phyloP scores from a whole-genome alignment of 2,113 vertebrate genomes.

The Mastomys natalensis region DNA sequence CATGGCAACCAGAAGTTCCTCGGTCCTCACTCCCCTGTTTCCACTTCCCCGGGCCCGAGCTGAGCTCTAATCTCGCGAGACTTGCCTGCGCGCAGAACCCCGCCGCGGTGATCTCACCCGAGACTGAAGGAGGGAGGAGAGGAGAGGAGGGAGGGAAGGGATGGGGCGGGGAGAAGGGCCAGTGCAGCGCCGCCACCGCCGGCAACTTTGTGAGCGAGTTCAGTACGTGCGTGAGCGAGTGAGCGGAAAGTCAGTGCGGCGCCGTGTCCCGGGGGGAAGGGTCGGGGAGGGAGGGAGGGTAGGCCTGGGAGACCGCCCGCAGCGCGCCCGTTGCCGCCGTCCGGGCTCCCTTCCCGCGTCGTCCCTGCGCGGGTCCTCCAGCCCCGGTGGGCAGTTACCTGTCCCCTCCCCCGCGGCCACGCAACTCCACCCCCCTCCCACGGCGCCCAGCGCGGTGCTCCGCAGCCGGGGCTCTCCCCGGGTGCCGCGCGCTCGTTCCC shows the following conservation, averaged over 20 bases:
- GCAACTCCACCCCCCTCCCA: neutral
- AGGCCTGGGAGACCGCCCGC: conserved; percentile 16
- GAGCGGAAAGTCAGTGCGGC: conserved; percentile 68
- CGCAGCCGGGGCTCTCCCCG: neutral
- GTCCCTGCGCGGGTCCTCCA: conserved; percentile 16
- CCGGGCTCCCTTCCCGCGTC: conserved; percentile 24
- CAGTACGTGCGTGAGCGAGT: conserved; percentile 72
- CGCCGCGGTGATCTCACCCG: conserved; percentile 85
- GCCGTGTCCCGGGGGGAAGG: conserved; percentile 48
- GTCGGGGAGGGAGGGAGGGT: conserved; percentile 63
- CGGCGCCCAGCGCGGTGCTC: neutral
- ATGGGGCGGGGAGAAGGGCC: conserved; percentile 62
- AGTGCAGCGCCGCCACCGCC: conserved; percentile 63
- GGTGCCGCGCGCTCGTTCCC: neutral
- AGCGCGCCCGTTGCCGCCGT: conserved; percentile 10
- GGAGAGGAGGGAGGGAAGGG: conserved; percentile 23
- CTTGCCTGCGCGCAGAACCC: neutral
- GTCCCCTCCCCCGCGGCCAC: conserved; percentile 70
- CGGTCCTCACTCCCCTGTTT: neutral
- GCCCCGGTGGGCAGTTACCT: conserved; percentile 67
- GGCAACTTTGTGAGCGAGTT: conserved; percentile 88
- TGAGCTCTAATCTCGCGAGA: conserved; percentile 76
- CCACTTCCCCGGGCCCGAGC: conserved; percentile 35
- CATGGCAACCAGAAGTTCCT: conserved; percentile 75
- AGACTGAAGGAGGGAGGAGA: conserved; percentile 64